Evolutionary conservation across 2,888 invertebrate genomes (phyloP).

Genomic region (Gymnoscelis rufifasciata): DNA sequence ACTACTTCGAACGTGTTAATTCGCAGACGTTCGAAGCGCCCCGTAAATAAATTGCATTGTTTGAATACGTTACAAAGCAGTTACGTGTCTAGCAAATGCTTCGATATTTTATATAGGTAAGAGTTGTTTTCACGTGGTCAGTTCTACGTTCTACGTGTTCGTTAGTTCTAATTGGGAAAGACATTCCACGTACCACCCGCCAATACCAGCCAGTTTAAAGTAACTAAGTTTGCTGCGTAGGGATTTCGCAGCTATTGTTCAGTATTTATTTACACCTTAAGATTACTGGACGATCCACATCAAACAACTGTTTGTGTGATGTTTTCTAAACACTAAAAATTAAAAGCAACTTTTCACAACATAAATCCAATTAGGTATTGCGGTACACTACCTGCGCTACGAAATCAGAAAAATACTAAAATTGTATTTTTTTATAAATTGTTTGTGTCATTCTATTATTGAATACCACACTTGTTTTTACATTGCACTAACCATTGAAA

Average conservation of each 20-base stretch:
- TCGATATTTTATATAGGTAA: conserved; percentile 18
- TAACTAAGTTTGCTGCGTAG: conserved; percentile 33
- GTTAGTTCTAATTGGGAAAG: conserved; percentile 37
- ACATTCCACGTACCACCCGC: conserved; percentile 35
- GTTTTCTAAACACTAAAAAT: too few relatives aligned
- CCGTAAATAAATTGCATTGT: neutral
- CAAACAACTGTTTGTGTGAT: too few relatives aligned
- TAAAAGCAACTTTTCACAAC: too few relatives aligned
- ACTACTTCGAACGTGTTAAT: neutral
- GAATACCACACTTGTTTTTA: too few relatives aligned
- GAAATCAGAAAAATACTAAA: too few relatives aligned
- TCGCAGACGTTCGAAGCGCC: neutral
- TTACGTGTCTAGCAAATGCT: neutral
- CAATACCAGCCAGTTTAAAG: conserved; percentile 19
- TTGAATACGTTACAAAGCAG: conserved; percentile 3
- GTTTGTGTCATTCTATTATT: too few relatives aligned
- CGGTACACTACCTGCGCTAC: too few relatives aligned
- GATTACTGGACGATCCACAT: too few relatives aligned
- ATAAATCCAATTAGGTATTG: too few relatives aligned
- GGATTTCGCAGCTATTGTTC: conserved; percentile 20
- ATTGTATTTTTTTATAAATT: too few relatives aligned
- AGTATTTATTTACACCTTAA: too few relatives aligned
- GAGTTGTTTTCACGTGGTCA: conserved; percentile 26
- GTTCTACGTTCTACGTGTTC: conserved; percentile 33
- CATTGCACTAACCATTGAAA: too few relatives aligned